phyloP scores from a whole-genome alignment of 1,140 invertebrate genomes.

The Cylas formicarius region DNA sequence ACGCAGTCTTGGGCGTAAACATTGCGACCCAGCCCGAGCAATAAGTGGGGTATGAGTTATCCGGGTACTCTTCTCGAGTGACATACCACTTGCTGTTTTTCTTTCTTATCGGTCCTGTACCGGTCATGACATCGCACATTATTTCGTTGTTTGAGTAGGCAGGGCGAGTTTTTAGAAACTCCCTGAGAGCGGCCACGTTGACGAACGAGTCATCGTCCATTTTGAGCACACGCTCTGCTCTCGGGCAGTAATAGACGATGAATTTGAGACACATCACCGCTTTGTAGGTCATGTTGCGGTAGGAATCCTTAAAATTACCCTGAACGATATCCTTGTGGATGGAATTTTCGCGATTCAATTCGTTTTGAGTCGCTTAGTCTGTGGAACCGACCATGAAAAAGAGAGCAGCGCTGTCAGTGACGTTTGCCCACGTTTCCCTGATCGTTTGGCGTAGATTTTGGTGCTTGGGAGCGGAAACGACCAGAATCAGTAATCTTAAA shows the following conservation, averaged over 20 bases:
- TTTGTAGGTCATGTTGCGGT: slow-evolving; percentile 82
- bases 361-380: slow-evolving; percentile 39
- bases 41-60: slow-evolving; percentile 54
- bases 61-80: slow-evolving; percentile 56
- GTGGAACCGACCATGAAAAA: slow-evolving; percentile 61
- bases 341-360: slow-evolving; percentile 52
- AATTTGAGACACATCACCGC: slow-evolving; percentile 77
- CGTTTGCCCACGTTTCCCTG: slow-evolving; percentile 59
- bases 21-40: slow-evolving; percentile 67
- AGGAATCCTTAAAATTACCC: slow-evolving; percentile 69
- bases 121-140: slow-evolving; percentile 48
- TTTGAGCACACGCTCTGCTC: slow-evolving; percentile 65
- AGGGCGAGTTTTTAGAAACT: slow-evolving; percentile 51
- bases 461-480: slow-evolving; percentile 61
- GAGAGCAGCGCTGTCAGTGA: slow-evolving; percentile 42
- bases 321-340: slow-evolving; percentile 65
- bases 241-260: slow-evolving; percentile 58
- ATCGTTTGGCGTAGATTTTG: slow-evolving; percentile 52
- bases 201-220: slow-evolving; percentile 75
- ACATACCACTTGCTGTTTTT: slow-evolving; percentile 74
- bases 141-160: slow-evolving; percentile 48
- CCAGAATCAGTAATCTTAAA: slow-evolving; percentile 56
- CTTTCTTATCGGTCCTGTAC: slow-evolving; percentile 49
- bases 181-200: slow-evolving; percentile 55
- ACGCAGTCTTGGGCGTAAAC: slow-evolving; percentile 61